Percentiles rank a stretch among this genome's conserved stretches.
phyloP scores from a whole-genome alignment of 2,113 vertebrate genomes.

The Gavialis gangeticus region DNA sequence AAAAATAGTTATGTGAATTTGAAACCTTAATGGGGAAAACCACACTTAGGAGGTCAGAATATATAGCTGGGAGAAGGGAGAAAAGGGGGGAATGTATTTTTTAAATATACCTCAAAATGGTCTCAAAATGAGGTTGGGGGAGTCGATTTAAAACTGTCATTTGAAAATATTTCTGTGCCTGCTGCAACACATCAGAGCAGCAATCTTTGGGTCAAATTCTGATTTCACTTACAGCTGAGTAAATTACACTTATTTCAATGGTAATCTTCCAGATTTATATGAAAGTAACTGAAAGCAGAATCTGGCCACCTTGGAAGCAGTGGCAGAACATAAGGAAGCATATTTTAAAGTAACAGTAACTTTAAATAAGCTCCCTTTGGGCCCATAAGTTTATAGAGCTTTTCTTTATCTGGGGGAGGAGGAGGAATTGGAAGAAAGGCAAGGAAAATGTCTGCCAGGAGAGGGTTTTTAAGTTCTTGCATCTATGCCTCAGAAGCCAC shows the following conservation, averaged over 20 bases:
- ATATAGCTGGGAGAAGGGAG: neutral
- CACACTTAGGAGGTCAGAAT: neutral
- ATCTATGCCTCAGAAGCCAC: neutral
- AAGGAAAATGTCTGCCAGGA: neutral
- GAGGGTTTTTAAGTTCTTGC: slow-evolving; percentile 3
- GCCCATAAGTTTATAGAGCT: neutral
- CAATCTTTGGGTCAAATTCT: neutral
- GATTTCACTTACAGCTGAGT: neutral
- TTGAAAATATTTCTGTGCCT: slow-evolving; percentile 21
- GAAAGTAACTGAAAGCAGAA: neutral
- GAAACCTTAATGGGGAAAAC: neutral
- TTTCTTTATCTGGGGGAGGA: slow-evolving; percentile 19
- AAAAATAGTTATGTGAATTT: slow-evolving; percentile 5
- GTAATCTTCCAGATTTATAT: neutral
- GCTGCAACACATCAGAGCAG: neutral
- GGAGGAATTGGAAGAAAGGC: neutral
- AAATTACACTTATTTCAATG: neutral
- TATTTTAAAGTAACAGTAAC: slow-evolving; percentile 56
- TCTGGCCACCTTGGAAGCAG: neutral
- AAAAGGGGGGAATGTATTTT: neutral
- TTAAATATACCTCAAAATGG: neutral
- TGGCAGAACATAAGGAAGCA: neutral
- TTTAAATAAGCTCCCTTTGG: slow-evolving; percentile 37
- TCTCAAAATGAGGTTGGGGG: slow-evolving; percentile 19
- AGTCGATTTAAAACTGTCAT: neutral